Conservation (phyloP, 2,888 invertebrate genomes). For the Dryobota labecula region DNA sequence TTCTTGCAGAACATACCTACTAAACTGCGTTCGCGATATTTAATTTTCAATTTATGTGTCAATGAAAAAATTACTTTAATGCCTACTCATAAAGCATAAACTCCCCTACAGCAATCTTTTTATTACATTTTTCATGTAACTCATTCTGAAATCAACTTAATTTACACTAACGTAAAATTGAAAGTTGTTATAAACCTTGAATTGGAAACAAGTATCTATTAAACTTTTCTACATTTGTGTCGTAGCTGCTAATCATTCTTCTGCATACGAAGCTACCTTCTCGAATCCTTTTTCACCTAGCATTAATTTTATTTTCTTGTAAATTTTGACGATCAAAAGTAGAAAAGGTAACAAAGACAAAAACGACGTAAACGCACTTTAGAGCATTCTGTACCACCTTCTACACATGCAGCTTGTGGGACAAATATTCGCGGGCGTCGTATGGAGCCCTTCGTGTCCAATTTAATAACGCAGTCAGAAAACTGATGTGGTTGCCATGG, state of each 20-base stretch:
- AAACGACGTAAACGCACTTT: too few species aligned
- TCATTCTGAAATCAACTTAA: constrained; percentile 6
- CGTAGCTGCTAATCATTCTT: constrained; percentile 1
- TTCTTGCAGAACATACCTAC: constrained; percentile 19
- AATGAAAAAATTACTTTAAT: background rate
- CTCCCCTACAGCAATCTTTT: constrained; percentile 2
- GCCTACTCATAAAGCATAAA: background rate
- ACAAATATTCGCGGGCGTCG: too few species aligned
- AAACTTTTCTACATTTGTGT: background rate
- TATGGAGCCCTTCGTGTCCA: too few species aligned
- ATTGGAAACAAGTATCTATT: background rate
- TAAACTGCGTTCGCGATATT: constrained; percentile 11
- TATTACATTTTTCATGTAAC: constrained; percentile 1
- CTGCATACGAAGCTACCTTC: background rate
- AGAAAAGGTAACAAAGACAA: too few species aligned
- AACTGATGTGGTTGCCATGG: too few species aligned
- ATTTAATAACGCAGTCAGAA: too few species aligned
- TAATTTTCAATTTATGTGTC: constrained; percentile 5
- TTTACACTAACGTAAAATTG: background rate
- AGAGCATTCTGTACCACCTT: too few species aligned
- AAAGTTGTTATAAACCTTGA: background rate
- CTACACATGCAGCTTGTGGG: too few species aligned
- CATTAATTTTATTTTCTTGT: background rate
- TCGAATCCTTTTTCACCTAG: too few species aligned
- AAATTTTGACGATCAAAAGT: background rate